Evolutionary conservation across 1,140 invertebrate genomes (phyloP).

Genomic region (Contarinia nasturtii): DNA sequence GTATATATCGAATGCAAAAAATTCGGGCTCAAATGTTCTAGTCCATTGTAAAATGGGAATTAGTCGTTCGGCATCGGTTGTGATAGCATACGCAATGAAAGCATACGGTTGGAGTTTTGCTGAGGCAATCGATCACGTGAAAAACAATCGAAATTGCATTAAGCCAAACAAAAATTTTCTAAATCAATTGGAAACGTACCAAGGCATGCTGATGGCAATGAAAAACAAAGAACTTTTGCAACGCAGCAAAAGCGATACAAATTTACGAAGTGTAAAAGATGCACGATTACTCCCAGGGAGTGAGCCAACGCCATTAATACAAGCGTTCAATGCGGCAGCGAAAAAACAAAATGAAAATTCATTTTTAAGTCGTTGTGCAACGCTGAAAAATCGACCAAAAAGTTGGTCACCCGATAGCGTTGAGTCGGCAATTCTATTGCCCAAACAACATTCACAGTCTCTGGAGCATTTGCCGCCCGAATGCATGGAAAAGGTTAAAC

Average conservation of each 20-base stretch:
- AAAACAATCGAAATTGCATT: conserved; percentile 75
- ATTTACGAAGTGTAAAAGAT: conserved; percentile 41
- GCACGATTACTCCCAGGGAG: conserved; percentile 31
- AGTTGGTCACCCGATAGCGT: conserved; percentile 19
- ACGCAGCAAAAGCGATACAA: conserved; percentile 82
- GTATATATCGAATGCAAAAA: conserved; percentile 85
- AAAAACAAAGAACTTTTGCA: conserved; percentile 83
- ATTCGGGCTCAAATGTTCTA: conserved; percentile 76
- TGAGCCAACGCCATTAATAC: conserved; percentile 33
- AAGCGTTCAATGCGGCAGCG: conserved; percentile 28
- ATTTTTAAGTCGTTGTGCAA: conserved; percentile 6
- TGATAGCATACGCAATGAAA: conserved; percentile 96
- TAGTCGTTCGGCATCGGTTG: conserved; percentile 92
- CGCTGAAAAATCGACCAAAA: conserved; percentile 18
- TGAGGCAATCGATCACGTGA: conserved; percentile 75
- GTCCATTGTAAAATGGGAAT: conserved; percentile 99
- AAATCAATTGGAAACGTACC: conserved; percentile 85
- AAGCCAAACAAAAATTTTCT: conserved; percentile 92
- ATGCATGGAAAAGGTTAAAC: conserved; percentile 11
- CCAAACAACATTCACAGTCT: conserved; percentile 27
- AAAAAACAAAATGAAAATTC: conserved; percentile 14
- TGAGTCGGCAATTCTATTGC: conserved; percentile 13
- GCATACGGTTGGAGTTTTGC: conserved; percentile 86
- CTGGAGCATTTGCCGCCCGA: conserved; percentile 39
- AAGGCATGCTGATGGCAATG: conserved; percentile 90